Conservation (phyloP, 2,113 vertebrate species). For the Myotis lucifugus region DNA sequence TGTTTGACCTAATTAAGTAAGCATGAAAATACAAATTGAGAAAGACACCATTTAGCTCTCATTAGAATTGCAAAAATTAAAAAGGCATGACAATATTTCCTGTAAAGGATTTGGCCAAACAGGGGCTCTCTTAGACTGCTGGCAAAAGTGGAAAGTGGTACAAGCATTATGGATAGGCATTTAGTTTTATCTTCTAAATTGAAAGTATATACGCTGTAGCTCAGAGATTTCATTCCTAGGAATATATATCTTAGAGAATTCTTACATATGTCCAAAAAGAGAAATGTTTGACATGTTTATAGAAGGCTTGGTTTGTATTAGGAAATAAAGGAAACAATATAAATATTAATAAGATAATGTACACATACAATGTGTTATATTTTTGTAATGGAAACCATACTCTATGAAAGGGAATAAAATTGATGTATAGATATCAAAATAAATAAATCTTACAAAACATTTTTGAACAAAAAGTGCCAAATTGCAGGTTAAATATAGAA, state of each 20-base stretch:
- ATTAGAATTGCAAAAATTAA: background rate
- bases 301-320: background rate
- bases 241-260: background rate
- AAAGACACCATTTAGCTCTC: background rate
- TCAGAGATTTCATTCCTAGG: background rate
- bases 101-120: background rate
- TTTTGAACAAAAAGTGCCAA: background rate
- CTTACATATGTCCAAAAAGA: background rate
- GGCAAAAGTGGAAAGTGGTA: background rate
- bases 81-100: background rate
- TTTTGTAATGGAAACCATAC: background rate
- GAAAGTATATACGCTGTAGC: background rate
- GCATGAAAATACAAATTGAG: background rate
- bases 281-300: background rate
- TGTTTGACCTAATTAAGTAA: background rate
- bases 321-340: background rate
- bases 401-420: background rate
- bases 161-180: background rate
- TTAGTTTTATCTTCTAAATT: background rate
- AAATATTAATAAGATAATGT: background rate
- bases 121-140: background rate
- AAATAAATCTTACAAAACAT: background rate
- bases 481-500: background rate
- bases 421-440: background rate
- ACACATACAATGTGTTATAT: background rate